Base-by-base conservation (phyloP, 2,113 vertebrate species). In the Oryzias javanicus region DNA sequence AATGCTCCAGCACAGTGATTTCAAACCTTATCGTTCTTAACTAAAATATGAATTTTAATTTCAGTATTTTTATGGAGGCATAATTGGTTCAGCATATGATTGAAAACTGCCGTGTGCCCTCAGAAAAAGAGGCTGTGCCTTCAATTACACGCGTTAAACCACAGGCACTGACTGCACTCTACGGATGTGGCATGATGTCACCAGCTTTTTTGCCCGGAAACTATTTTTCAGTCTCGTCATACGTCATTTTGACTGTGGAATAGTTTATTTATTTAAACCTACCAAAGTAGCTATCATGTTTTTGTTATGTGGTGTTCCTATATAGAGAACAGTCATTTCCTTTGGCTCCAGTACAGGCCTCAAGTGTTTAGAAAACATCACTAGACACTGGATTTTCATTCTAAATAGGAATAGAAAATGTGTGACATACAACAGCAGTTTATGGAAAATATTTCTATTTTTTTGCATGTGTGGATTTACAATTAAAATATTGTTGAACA, bases 141-240 rank as follows among this genome's bases (percentile, higher is more conserved):
- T 75, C 55, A 71, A 78, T 83, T 79, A 69, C 64, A 76, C 46
- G 60, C 61, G 69, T 79, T 61, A 62, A 72, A 76, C 64, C 74
- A 65, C 78, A 82, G 67, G 60, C 48, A 22, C 22, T 22, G 22
- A 68, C 62, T 64, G 67, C 6, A 46, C 65, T 29, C 67, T 35
- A 53, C 60, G 71, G 75, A 82, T 74, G 78, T 70, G 67, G 68
- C 53, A 81, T 86, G 86, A 82, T 82, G 84, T 90, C 90, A 90
- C 64, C 64, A 29, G 53, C 71, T 54, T 50, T 60, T 35, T 60
- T 64, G 70, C 57, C 65, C 65, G 84, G 77, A 80, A 78, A 79
- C 82, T 60, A 70, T 69, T 84, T 78, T 18, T 17, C 1, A 55
- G 41, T 74, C 55, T 50, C 14, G 5, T 68, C 51, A 47, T 44